Evolutionary conservation across 2,888 invertebrate genomes (phyloP), one percentile per base, ranked within the genome.

Genomic region (Melinaea marsaeus): DNA sequence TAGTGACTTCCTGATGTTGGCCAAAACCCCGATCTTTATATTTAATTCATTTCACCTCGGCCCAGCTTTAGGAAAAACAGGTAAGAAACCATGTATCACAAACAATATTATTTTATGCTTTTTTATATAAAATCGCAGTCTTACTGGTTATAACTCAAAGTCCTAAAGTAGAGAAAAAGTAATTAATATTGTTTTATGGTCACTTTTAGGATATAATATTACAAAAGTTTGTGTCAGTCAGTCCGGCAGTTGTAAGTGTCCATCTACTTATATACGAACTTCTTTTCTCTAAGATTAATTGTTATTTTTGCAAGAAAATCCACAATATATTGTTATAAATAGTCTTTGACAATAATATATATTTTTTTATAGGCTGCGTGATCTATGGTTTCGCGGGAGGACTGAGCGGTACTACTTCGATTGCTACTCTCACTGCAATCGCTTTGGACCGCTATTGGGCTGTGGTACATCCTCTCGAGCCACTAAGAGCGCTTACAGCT

Each of bases 401-500:
- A 2, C 81, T 96, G 57, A 95, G 95, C 32, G 97, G 97, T 55
- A 94, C 95, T 9, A 94, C 94, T 59, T 96, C 96, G 7, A 97
- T 97, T 71, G 94, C 94, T 71, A 95, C 95, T 0, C 88, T 97
- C 65, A 94, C 96, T 2, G 94, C 95, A 54, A 96, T 97, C 68
- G 94, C 96, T 0, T 78, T 96, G 67, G 96, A 97, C 84, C 93
- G 97, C 34, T 97, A 95, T 84, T 93, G 93, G 88, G 96, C 95
- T 13, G 95, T 97, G 59, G 95, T 95, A 13, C 93, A 94, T 74
- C 97, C 96, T 0, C 83, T 97, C 63, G 93, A 95, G 77, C 94
- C 94, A 0, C 79, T 93, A 54, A 89, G 93, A 46, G 91, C 92
- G 34, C 93, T 93, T 35, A 94, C 94, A 2, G 92, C 92, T 45